Conservation (phyloP, 2,113 vertebrate genomes). For the Struthio camelus region DNA sequence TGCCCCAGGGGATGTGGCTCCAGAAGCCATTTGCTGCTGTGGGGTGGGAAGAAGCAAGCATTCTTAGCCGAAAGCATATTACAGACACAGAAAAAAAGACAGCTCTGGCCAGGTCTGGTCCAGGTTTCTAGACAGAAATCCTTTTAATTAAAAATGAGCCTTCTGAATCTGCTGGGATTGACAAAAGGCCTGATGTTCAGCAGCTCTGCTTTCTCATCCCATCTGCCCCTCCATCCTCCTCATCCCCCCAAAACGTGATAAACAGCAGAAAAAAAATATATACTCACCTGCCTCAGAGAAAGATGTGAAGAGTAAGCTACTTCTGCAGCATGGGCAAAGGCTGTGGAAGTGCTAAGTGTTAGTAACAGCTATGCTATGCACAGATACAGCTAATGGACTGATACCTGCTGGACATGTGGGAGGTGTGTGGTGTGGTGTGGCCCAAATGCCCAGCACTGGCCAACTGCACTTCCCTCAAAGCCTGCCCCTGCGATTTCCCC, state of each 20-base stretch:
- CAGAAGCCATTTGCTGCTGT: background rate
- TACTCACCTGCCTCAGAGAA: background rate
- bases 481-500: background rate
- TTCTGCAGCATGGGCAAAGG: background rate
- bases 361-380: background rate
- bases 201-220: background rate
- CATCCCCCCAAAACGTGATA: too few species aligned
- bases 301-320: too few species aligned
- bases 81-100: background rate
- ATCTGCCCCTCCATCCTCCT: background rate
- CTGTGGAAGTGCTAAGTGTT: background rate
- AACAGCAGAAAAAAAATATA: background rate
- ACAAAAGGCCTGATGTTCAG: background rate
- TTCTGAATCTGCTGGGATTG: background rate
- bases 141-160: background rate
- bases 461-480: background rate
- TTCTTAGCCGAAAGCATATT: background rate
- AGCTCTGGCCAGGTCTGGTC: background rate
- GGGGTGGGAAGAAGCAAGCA: background rate
- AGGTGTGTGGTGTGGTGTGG: background rate
- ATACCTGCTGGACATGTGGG: background rate
- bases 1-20: background rate
- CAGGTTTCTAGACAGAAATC: background rate
- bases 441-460: background rate
- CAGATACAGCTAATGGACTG: fast-evolving